phyloP scores from a whole-genome alignment of 2,888 invertebrate genomes.

The Glyphotaelius pellucidus region DNA sequence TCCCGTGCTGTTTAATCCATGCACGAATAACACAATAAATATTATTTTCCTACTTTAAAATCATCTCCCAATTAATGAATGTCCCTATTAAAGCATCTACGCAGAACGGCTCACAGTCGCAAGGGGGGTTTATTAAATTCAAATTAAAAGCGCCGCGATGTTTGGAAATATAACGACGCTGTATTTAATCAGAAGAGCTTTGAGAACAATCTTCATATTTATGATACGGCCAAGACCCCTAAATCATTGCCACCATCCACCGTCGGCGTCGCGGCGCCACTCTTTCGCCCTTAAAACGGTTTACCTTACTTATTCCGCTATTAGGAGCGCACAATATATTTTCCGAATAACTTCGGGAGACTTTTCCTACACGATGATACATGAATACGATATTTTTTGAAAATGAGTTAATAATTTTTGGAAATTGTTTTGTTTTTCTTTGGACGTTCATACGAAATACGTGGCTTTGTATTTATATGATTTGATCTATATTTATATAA shows the following conservation, averaged over 20 bases:
- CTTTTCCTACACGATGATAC: slow-evolving; percentile 31
- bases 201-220: slow-evolving; percentile 43
- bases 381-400: slow-evolving; percentile 45
- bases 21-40: too few species aligned
- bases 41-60: neutral
- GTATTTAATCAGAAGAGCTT: slow-evolving; percentile 50
- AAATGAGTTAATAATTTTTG: neutral
- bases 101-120: neutral
- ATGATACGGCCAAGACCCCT: slow-evolving; percentile 38
- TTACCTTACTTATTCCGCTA: slow-evolving; percentile 54
- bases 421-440: neutral
- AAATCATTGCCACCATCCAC: slow-evolving; percentile 45
- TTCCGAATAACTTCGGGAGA: too few species aligned
- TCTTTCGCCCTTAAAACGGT: slow-evolving; percentile 49
- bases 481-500: too few species aligned
- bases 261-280: neutral
- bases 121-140: slow-evolving; percentile 28
- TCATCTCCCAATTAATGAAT: neutral
- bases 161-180: slow-evolving; percentile 36
- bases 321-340: slow-evolving; percentile 36
- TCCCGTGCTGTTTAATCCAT: too few species aligned
- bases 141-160: slow-evolving; percentile 41
- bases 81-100: neutral
- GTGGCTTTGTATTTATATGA: neutral
- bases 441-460: neutral